Evolutionary conservation across 2,888 invertebrate genomes (phyloP).

Genomic region (Cerceris rybyensis): DNA sequence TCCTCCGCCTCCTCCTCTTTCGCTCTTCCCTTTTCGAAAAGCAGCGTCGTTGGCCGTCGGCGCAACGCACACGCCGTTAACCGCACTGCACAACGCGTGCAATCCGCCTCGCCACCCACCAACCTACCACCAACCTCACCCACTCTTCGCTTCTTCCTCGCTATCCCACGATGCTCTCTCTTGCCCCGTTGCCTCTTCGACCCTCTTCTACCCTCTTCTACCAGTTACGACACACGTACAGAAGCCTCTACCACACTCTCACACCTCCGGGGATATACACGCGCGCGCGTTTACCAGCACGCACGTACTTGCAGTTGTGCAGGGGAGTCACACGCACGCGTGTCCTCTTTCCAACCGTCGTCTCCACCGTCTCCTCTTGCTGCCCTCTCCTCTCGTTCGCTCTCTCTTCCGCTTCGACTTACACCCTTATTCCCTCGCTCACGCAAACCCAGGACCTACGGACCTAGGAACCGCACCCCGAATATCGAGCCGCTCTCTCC

Average conservation of each 20-base stretch:
- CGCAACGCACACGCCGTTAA: conserved; percentile 80
- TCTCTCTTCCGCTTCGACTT: neutral
- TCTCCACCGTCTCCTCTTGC: conserved; percentile 31
- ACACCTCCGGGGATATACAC: conserved; percentile 19
- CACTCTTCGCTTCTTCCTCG: conserved; percentile 48
- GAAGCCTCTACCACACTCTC: conserved; percentile 35
- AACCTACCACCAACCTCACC: conserved; percentile 42
- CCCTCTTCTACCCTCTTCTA: conserved; percentile 65
- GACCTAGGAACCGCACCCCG: conserved; percentile 80
- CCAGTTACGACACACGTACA: conserved; percentile 61
- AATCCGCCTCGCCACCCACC: conserved; percentile 68
- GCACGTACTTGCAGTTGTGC: conserved; percentile 55
- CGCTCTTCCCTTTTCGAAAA: conserved; percentile 74
- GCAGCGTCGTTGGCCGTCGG: conserved; percentile 75
- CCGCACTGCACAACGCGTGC: conserved; percentile 80
- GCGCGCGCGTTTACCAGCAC: conserved; percentile 32
- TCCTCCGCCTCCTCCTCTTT: conserved; percentile 64
- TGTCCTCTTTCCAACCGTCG: conserved; percentile 59
- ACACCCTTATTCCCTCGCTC: conserved; percentile 50
- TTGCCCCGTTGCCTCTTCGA: conserved; percentile 59
- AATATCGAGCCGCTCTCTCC: conserved; percentile 78
- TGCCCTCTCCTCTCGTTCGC: conserved; percentile 13
- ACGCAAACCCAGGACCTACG: conserved; percentile 76
- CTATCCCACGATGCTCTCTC: conserved; percentile 42
- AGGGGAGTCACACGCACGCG: conserved; percentile 59